phyloP scores from a whole-genome alignment of 2,113 vertebrate genomes.

The Cyanoderma ruficeps region DNA sequence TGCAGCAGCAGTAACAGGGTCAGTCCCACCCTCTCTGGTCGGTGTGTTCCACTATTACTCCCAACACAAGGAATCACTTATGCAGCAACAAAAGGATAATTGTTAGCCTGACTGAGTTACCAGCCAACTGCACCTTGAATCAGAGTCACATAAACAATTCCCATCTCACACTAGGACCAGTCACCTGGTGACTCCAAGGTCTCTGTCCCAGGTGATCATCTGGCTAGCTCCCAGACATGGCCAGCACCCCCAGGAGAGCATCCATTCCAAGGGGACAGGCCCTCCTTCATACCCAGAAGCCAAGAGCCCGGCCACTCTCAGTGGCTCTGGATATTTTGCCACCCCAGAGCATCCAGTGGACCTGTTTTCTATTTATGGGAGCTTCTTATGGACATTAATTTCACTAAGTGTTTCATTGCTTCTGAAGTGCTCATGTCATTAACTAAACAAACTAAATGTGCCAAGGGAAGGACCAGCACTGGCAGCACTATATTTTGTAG shows the following conservation, averaged over 20 bases:
- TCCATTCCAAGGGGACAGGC: neutral
- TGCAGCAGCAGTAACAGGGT: neutral
- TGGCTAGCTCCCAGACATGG: fast-evolving
- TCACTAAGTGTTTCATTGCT: neutral
- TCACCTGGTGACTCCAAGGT: neutral
- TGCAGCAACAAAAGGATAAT: fast-evolving
- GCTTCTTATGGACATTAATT: neutral
- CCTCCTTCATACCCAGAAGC: fast-evolving
- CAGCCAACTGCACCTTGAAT: neutral
- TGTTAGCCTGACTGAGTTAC: neutral
- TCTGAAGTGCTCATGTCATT: neutral
- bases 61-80: neutral
- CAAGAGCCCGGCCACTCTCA: neutral
- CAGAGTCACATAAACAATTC: neutral
- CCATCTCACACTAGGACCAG: neutral
- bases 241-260: fast-evolving
- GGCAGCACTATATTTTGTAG: neutral
- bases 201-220: neutral
- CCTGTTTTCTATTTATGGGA: neutral
- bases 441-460: neutral
- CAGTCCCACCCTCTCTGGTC: neutral
- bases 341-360: neutral
- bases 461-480: neutral
- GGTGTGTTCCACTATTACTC: neutral
- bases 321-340: fast-evolving